Evolutionary conservation across 2,888 invertebrate species (phyloP), one percentile per base, ranked within the genome.

Genomic region (Trissonchulus latispiculum): DNA sequence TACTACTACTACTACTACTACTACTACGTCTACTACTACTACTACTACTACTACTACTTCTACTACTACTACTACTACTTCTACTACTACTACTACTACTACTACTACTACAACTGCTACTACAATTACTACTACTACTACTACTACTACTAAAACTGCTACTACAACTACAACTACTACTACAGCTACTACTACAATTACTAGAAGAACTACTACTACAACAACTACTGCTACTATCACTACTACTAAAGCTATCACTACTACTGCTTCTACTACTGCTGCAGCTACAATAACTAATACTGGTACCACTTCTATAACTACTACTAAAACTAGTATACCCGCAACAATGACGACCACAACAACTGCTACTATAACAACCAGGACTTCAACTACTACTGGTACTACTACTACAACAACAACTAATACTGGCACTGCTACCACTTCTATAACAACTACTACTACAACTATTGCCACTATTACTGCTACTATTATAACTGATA

Each of bases 321-420:
- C 59, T 23, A 59, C 59, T 23, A 59, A 23, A 59, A 59, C 59
- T 23, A 66, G 18, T 23, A 66, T n/a, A 23, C 18, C 67, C 23
- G n/a, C 32, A 23, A 66, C 67, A 23, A 66, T n/a, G 23, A 66
- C 67, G n/a, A 66, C 67, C 23, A 66, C 67, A 28, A 66, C 67
- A 23, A 66, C 67, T 23, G 28, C 59, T 23, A 59, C 59, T 23
- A 59, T 28, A 28, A 59, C 59, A 59, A 59, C 59, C 23, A 59
- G 23, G 28, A 59, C 59, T 23, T 23, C 59, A 28, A 59, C 59
- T 23, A 59, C 59, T 23, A 59, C 59, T 23, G 28, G 23, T 23
- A 59, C 59, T 23, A 59, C 59, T 23, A 59, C 59, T 23, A 59
- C 28, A 23, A 66, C 67, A 28, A 66, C 67, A 23, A 66, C 67